Evolutionary conservation across 1,140 invertebrate genomes (phyloP), one percentile per base, ranked within the genome.

Genomic region (Anoplophora glabripennis): DNA sequence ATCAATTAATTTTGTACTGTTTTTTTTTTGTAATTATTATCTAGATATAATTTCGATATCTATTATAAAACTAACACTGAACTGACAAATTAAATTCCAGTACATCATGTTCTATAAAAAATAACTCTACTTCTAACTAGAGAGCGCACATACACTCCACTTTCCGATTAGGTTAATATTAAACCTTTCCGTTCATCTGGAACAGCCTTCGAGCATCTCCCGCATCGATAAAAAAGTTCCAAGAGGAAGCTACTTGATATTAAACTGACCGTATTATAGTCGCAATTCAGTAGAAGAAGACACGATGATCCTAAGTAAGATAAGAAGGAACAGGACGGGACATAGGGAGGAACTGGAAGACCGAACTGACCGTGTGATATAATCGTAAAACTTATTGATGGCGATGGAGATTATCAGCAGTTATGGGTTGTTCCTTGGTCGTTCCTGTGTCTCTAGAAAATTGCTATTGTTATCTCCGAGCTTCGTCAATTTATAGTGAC

Each of bases 361-460:
- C 40, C 58, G 59, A 69, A 67, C 62, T 67, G 69, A 65, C 66
- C 68, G 62, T 70, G 64, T 62, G 69, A 71, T 71, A 68, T 58
- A 68, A 67, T 71, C 69, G 69, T 66, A 72, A 71, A 72, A 72
- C 61, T 72, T 72, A 72, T 72, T 65, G 70, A 72, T 70, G 66
- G 66, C 61, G 61, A 64, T 65, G 49, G 64, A 72, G 70, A 72
- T 72, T 72, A 72, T 72, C 70, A 65, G 68, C 68, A 64, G 68
- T 72, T 72, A 72, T 72, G 64, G 68, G 66, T 72, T 72, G 68
- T 72, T 65, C 65, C 64, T 66, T 72, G 70, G 70, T 72, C 70
- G 63, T 72, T 72, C 64, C 58, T 68, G 65, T 72, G 70, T 72
- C 70, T 70, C 66, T 61, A 59, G 63, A 62, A 65, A 69, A 71